phyloP scores from a whole-genome alignment of 2,113 vertebrate genomes.

The Aptenodytes patagonicus region DNA sequence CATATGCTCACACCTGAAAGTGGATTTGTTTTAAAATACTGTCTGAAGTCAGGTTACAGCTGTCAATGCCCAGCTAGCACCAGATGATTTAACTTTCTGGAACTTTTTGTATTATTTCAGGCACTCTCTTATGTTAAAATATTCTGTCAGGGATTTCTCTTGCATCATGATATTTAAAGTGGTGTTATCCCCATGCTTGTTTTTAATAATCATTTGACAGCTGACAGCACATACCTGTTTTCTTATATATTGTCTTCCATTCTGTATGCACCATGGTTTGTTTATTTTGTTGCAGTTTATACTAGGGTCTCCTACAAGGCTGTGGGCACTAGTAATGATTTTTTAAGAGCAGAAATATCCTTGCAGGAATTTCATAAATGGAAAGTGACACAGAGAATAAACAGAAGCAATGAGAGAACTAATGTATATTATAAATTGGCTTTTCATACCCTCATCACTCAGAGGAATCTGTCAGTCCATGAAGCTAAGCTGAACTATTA shows the following conservation, averaged over 20 bases:
- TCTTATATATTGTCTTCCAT: background rate
- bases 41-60: background rate
- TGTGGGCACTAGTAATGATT: background rate
- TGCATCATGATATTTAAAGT: background rate
- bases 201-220: background rate
- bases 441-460: background rate
- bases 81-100: background rate
- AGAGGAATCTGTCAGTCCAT: background rate
- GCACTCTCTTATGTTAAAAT: background rate
- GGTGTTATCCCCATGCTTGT: background rate
- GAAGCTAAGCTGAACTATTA: background rate
- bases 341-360: conserved; percentile 32
- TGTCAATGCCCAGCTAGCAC: background rate
- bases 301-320: background rate
- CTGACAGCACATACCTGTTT: background rate
- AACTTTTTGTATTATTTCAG: background rate
- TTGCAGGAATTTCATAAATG: conserved; percentile 21
- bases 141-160: background rate
- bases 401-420: background rate
- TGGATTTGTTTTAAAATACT: background rate
- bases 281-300: conserved; percentile 34
- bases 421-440: background rate
- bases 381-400: conserved; percentile 10
- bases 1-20: background rate
- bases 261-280: background rate